Percentiles rank a stretch among this genome's conserved stretches.
These are phyloP conservation scores for Scaptodrosophila latifasciaeformis DNA, from an alignment of 2,888 invertebrate species.

Conservation along the genomic window DNA sequence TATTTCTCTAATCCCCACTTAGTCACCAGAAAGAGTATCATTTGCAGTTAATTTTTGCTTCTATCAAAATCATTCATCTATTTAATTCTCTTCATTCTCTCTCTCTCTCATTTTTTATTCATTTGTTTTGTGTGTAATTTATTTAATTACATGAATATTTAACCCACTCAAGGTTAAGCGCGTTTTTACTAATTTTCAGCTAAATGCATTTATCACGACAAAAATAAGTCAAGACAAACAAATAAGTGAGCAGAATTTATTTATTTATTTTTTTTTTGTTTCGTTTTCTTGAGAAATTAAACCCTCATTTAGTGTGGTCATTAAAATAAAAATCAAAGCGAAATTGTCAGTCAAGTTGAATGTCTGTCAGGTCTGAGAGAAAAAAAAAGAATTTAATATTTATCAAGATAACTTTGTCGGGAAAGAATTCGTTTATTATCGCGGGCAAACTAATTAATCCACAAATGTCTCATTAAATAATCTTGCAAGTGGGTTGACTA, in stretches of 20 bases:
- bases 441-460: no score
- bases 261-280: conserved; percentile 21
- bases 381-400: no score
- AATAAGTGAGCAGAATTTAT: conserved; percentile 24
- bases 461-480: no score
- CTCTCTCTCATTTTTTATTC: conserved; percentile 1
- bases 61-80: no score
- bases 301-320: conserved; percentile 51
- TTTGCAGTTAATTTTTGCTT: no score
- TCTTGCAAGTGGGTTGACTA: no score
- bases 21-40: no score
- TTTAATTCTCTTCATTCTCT: conserved; percentile 6
- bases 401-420: no score
- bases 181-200: conserved; percentile 48
- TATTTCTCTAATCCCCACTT: no score
- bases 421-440: no score
- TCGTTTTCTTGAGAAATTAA: conserved; percentile 38
- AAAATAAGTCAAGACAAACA: not conserved
- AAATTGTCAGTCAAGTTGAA: no score
- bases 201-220: conserved; percentile 60
- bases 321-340: conserved; percentile 50
- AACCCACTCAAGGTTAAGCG: conserved; percentile 52
- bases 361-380: no score
- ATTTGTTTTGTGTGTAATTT: conserved; percentile 46
- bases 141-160: conserved; percentile 59